phyloP scores from a whole-genome alignment of 2,888 invertebrate species.

The Lasioglossum marginatum region DNA sequence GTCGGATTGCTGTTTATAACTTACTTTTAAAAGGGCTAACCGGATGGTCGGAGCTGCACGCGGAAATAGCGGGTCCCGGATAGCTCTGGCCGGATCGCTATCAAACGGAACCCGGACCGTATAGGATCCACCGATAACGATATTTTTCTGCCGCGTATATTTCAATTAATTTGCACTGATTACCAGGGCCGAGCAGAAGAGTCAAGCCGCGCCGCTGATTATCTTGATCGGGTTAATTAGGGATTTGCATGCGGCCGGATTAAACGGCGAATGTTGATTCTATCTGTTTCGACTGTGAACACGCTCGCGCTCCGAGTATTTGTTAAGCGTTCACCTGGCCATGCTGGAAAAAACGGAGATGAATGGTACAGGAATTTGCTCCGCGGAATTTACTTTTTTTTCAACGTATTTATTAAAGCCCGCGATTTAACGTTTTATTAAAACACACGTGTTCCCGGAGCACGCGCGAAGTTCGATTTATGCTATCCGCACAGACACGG shows the following conservation, averaged over 20 bases:
- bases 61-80: not conserved
- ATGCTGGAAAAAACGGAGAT: not conserved
- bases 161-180: constrained; percentile 21
- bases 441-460: not conserved
- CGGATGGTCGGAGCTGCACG: not conserved
- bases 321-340: not conserved
- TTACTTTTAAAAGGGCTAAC: constrained; percentile 49
- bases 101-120: constrained; percentile 7
- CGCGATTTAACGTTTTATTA: not conserved
- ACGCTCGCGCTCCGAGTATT: not conserved
- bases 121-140: constrained; percentile 5
- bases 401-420: not conserved
- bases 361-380: not conserved
- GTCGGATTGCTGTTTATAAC: constrained; percentile 44
- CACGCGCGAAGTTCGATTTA: not conserved
- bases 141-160: constrained; percentile 15
- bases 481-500: not conserved
- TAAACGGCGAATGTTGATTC: constrained; percentile 20
- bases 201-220: not conserved
- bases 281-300: constrained; percentile 3
- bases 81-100: constrained; percentile 18
- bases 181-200: not conserved
- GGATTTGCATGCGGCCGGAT: constrained; percentile 9
- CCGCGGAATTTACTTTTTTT: not conserved
- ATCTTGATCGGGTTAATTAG: constrained; percentile 25